Evolutionary conservation across 35 echinoderm and acorn worm genomes (phyloP), one percentile per base, ranked within the genome.

Genomic region (Amphiura filiformis): DNA sequence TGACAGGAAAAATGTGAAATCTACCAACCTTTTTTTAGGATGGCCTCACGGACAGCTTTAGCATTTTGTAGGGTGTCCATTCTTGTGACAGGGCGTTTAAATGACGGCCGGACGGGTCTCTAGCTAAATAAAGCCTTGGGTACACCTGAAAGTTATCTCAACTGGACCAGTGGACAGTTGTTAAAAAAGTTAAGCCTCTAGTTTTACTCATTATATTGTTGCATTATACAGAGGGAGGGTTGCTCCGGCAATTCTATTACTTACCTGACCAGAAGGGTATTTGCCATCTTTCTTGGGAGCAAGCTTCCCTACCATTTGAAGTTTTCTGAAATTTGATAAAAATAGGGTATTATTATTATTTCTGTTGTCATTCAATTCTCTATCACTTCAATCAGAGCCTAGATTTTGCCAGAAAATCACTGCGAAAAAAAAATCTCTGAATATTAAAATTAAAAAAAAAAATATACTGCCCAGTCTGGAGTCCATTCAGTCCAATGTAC

Each of bases 261-360:
- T 94, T 89, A 97, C 95, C 78, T 94, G 92, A 86, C 92, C 92
- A 76, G 92, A 92, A 38, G 88, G 39, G 84, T 97, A 97, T 86
- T 97, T 97, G 84, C 95, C 95, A 86, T 97, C 86, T 28, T 87
- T 84, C 47, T 97, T 97, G 34, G 95, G 95, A 15, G 89, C 85
- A 40, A 97, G 83, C 65, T 92, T 94, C 0, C 95, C 95, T 81
- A 97, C 95, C 39, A 92, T 90, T 65, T 94, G 89, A 32, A 97
- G 79, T 92, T 92, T 97, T 34, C 95, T 97, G 84, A 28, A 12
- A 9, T 77, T 28, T 77, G 28, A 28, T 31, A 30, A 31, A 31
- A 77, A 13, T 77, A 12, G 13, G 7, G 28, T 31, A 13, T 35
- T 77, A 5, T 28, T 77, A 13, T 30, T 77, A 31, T 12, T 12